Conservation (phyloP, 1,140 invertebrate genomes). For the Drosophila mauritiana region DNA sequence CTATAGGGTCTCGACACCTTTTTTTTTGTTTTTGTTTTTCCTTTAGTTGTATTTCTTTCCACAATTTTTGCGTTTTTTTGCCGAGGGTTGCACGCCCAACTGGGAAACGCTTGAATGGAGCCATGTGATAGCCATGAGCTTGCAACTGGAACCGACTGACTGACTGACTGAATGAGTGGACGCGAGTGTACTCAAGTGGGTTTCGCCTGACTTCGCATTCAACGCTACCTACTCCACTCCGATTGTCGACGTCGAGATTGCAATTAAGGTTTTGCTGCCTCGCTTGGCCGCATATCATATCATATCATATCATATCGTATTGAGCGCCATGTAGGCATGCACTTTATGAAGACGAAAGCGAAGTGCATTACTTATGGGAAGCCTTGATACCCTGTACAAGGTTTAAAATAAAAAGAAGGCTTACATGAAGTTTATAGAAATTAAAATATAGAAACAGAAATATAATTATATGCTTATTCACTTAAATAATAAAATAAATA, state of each 20-base stretch:
- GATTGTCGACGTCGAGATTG: conserved; percentile 47
- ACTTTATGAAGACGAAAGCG: conserved; percentile 34
- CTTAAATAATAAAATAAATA: no score
- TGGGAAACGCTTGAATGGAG: conserved; percentile 74
- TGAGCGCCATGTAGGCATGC: conserved; percentile 27
- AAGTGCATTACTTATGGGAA: not conserved
- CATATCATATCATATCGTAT: conserved; percentile 42
- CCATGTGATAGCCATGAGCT: conserved; percentile 72
- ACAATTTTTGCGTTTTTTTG: not conserved
- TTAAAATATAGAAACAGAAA: no score
- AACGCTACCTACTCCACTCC: conserved; percentile 20
- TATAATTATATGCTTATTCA: no score
- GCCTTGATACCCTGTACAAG: not conserved
- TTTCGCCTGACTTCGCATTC: conserved; percentile 66
- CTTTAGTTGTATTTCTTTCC: not conserved
- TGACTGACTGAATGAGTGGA: conserved; percentile 40
- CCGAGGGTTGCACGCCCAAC: conserved; percentile 45
- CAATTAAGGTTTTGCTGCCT: conserved; percentile 71
- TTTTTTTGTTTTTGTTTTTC: conserved; percentile 31
- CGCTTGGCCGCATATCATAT: conserved; percentile 40
- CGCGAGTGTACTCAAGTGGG: conserved; percentile 46
- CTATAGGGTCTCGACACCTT: conserved; percentile 48
- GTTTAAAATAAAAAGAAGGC: no score
- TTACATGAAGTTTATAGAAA: no score
- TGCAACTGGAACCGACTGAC: conserved; percentile 54